Evolutionary conservation across 2,113 vertebrate genomes (phyloP).

Genomic region (Halcyon senegalensis): DNA sequence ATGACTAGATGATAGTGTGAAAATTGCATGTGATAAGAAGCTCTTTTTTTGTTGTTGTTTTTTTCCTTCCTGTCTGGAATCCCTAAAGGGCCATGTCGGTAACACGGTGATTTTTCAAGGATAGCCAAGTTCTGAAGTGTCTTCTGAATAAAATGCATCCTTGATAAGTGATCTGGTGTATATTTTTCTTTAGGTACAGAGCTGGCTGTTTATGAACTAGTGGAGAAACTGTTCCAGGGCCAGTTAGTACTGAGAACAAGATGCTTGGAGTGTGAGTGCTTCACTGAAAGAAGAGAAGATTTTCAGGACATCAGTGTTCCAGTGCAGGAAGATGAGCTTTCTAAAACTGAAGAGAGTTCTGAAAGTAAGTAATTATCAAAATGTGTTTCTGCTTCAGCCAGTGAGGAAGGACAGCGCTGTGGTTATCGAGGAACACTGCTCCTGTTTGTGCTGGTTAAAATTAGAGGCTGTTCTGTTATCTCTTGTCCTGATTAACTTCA

Average conservation of each 20-base stretch:
- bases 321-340: constrained; percentile 90
- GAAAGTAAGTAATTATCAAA: constrained; percentile 77
- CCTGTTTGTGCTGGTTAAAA: background rate
- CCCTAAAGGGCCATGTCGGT: background rate
- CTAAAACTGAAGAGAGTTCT: constrained; percentile 81
- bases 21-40: background rate
- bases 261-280: constrained; percentile 96
- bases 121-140: background rate
- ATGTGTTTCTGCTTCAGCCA: background rate
- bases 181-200: constrained; percentile 67
- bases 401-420: background rate
- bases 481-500: constrained; percentile 9
- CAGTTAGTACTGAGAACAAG: constrained; percentile 92
- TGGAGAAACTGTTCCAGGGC: constrained; percentile 95
- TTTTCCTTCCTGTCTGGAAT: background rate
- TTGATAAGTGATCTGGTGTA: background rate
- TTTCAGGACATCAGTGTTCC: constrained; percentile 99
- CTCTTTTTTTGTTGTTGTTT: too few species aligned
- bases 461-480: background rate
- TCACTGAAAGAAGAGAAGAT: constrained; percentile 93
- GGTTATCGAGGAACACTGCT: background rate
- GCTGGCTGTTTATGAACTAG: constrained; percentile 83
- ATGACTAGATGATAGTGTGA: fast-evolving
- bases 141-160: background rate
- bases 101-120: background rate